Evolutionary conservation across 1,140 invertebrate genomes (phyloP), one percentile per base, ranked within the genome.

Genomic region (Drosophila sulfurigaster): DNA sequence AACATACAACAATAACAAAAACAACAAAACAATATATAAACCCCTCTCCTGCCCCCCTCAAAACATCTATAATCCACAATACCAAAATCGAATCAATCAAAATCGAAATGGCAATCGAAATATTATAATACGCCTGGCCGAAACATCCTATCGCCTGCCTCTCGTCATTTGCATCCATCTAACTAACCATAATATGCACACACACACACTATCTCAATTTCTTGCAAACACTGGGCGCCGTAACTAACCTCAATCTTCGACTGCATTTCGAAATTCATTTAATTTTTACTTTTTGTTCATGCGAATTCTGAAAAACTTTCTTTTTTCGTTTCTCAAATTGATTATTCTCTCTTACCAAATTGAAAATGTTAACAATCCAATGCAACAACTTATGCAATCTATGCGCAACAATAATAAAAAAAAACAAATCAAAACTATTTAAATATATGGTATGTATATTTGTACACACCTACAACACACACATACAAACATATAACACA

Each of bases 401-500:
- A 67, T 79, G 59, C 60, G 66, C 71, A 82, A 81, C 57, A 62
- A 78, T 72, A 72, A 78, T 56, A 77, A 82, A 11, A 63, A 38
- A 38, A 8, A 38, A 35, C 1, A 25, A 25, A 4, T 10, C 35
- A 10, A 38, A 64, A 79, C 51, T 76, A 81, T 70, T 68, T 76
- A 75, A 41, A 65, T 81, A 78, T 81, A 88, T 88, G 85, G 83
- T 88, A 88, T 88, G 85, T 88, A 88, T 88, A 88, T 88, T 88
- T 88, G 85, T 88, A 89, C 81, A 78, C 70, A 79, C 63, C 32
- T 20, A 41, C 32, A 56, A 59, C 52, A 60, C 66, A 62, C 48
- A 60, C 48, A 56, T 43, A 71, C 62, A 67, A 46, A 43, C 35
- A 63, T 28, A 57, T 60, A 56, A 7, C n/a, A 15, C 56, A 64